These are phyloP conservation scores for Microctonus brassicae DNA, from an alignment of 2,888 invertebrate species.

Conservation along the genomic window DNA sequence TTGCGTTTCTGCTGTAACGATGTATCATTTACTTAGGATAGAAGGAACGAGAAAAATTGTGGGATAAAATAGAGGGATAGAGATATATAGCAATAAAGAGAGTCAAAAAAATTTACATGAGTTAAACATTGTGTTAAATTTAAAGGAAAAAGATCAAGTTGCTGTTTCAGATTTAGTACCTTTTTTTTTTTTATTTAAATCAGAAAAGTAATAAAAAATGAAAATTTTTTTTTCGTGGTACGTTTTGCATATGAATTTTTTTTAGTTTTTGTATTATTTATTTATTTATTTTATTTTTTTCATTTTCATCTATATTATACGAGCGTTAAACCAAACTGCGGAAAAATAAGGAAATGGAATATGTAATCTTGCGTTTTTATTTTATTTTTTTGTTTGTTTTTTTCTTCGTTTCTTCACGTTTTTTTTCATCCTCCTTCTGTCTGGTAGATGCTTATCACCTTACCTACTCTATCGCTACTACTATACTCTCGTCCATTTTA, in stretches of 20 bases:
- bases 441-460: background rate
- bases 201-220: background rate
- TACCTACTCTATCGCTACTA: background rate
- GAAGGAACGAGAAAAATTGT: background rate
- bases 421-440: background rate
- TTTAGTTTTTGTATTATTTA: too few relatives aligned
- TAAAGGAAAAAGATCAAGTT: background rate
- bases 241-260: constrained; percentile 6
- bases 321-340: background rate
- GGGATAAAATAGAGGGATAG: background rate
- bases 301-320: background rate
- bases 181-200: background rate
- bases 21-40: background rate
- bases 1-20: background rate
- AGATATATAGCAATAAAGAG: background rate
- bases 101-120: constrained; percentile 8
- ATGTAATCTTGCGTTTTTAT: background rate
- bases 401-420: background rate
- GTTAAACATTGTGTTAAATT: background rate
- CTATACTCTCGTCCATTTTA: background rate
- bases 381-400: background rate
- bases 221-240: background rate
- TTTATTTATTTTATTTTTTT: too few relatives aligned
- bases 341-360: constrained; percentile 12
- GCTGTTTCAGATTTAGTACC: background rate